A percentile compares a stretch with the other conserved stretches of the same genome.
Evolutionary conservation across 2,113 vertebrate genomes (phyloP).

Genomic region (Eretmochelys imbricata): DNA sequence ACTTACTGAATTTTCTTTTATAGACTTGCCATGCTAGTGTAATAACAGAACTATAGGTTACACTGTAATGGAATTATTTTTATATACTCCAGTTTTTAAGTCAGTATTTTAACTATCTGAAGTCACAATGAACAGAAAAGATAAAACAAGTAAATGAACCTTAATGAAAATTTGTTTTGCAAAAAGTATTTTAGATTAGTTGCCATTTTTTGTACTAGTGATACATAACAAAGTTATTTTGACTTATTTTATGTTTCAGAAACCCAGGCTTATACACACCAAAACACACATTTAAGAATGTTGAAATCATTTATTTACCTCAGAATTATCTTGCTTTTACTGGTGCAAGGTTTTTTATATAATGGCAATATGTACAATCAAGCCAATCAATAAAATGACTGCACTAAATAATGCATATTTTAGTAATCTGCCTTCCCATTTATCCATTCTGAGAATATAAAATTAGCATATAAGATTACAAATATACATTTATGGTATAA

Average conservation of each 20-base stretch:
- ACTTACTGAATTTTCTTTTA: slow-evolving; percentile 20
- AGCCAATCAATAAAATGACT: not conserved
- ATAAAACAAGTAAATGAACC: not conserved
- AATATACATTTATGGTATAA: not conserved
- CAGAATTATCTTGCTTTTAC: not conserved
- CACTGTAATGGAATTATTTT: not conserved
- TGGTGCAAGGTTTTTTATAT: not conserved
- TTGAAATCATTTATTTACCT: slow-evolving; percentile 22
- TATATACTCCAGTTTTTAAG: not conserved
- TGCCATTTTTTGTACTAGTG: not conserved
- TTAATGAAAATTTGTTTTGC: not conserved
- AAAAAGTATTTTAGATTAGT: not conserved
- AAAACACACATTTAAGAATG: not conserved
- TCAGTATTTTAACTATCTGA: not conserved
- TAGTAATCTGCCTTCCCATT: slow-evolving; percentile 20
- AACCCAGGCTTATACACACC: not conserved
- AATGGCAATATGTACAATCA: not conserved
- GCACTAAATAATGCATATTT: not conserved
- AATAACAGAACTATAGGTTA: not conserved
- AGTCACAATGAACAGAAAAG: slow-evolving; percentile 6
- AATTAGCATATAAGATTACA: slow-evolving; percentile 16
- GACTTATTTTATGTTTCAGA: not conserved
- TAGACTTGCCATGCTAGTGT: not conserved
- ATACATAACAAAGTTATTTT: not conserved
- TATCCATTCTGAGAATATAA: not conserved